Evolutionary conservation across 2,797 vertebrate genomes (phyloP).

Genomic region (Phoxinus dragarum): DNA sequence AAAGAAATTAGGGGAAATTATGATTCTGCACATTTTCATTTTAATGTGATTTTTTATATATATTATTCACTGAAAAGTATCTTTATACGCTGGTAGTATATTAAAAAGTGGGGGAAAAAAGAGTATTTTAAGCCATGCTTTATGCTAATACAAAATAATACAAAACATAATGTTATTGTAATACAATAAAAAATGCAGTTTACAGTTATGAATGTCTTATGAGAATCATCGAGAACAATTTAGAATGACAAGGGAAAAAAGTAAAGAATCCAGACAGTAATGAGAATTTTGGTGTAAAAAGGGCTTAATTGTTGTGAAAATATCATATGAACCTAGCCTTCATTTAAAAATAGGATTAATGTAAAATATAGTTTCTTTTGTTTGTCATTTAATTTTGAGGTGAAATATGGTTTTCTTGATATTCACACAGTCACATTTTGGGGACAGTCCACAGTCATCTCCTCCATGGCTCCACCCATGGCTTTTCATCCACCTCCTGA

Average conservation of each 20-base stretch:
- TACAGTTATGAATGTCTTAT: not conserved
- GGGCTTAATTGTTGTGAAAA: not conserved
- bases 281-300: not conserved
- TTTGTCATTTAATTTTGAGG: not conserved
- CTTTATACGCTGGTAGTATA: not conserved
- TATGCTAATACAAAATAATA: not conserved
- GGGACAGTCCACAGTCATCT: not conserved
- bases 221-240: not conserved
- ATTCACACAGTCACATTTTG: not conserved
- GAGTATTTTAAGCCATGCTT: not conserved
- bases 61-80: too few species aligned
- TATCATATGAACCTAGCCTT: not conserved
- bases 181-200: too few species aligned
- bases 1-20: not conserved
- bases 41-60: too few species aligned
- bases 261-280: not conserved
- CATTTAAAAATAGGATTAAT: not conserved
- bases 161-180: not conserved
- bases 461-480: too few species aligned
- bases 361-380: not conserved
- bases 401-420: not conserved
- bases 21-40: too few species aligned
- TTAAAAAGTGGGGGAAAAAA: not conserved
- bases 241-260: not conserved
- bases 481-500: too few species aligned